phyloP scores from a whole-genome alignment of 2,113 vertebrate species.

The Corydoras maculifer region DNA sequence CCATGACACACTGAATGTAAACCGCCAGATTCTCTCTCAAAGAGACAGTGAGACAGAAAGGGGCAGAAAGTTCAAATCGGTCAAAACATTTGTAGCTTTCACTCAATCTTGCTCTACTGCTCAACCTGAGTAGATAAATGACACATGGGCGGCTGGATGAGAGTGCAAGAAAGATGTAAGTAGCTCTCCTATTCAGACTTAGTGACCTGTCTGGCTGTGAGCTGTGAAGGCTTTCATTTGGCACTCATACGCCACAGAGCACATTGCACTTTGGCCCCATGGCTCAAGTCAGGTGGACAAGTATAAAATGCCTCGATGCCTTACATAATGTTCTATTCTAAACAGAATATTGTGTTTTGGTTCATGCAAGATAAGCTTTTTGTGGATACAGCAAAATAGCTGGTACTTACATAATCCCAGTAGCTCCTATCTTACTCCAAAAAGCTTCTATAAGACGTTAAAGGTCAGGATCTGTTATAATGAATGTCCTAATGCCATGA shows the following conservation, averaged over 20 bases:
- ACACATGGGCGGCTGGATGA: constrained; percentile 30
- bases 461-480: no score
- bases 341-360: no score
- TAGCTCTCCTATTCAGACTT: constrained; percentile 38
- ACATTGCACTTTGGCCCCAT: constrained; percentile 12
- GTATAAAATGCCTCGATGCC: no score
- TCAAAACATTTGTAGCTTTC: constrained; percentile 44
- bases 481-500: no score
- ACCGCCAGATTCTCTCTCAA: constrained; percentile 12
- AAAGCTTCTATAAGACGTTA: no score
- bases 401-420: no score
- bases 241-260: constrained; percentile 40
- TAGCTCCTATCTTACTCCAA: no score
- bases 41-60: constrained; percentile 8
- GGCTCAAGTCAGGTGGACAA: background rate
- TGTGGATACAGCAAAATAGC: no score
- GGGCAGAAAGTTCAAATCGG: constrained; percentile 36
- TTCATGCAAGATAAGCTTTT: no score
- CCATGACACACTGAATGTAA: constrained; percentile 25
- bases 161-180: constrained; percentile 23
- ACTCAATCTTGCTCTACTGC: constrained; percentile 23
- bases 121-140: constrained; percentile 52
- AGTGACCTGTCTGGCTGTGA: constrained; percentile 37
- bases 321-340: no score
- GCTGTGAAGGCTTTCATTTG: constrained; percentile 13